phyloP scores from a whole-genome alignment of 2,113 vertebrate species.

The Cavia aperea region DNA sequence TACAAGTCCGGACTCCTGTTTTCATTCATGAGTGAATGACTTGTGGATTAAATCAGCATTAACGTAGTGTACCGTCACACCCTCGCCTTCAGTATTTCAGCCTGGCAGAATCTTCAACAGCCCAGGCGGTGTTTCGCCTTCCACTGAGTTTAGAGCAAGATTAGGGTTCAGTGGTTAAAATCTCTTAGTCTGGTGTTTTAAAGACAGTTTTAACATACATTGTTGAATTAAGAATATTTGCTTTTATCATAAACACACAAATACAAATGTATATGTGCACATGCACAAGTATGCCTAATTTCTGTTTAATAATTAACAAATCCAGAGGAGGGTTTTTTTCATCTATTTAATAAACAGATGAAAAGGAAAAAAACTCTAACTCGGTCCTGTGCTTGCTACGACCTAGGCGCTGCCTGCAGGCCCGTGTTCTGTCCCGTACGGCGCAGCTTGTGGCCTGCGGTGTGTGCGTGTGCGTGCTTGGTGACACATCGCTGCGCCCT shows the following conservation, averaged over 20 bases:
- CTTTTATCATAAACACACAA: neutral
- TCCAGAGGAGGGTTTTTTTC: neutral
- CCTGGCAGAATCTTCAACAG: neutral
- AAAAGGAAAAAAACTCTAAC: neutral
- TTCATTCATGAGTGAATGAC: neutral
- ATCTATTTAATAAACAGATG: neutral
- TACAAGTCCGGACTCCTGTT: neutral
- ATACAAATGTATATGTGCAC: neutral
- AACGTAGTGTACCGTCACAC: neutral
- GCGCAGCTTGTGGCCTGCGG: neutral
- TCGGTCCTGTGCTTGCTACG: neutral
- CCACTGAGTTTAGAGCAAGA: neutral
- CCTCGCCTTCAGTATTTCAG: neutral
- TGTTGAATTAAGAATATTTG: slow-evolving; percentile 10
- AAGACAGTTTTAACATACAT: neutral
- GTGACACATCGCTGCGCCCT: neutral
- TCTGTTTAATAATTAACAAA: neutral
- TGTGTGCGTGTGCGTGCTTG: neutral
- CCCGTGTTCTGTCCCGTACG: neutral
- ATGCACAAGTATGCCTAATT: neutral
- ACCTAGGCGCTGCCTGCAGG: neutral
- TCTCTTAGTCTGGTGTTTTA: neutral
- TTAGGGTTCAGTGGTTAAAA: slow-evolving; percentile 20
- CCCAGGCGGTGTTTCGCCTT: neutral
- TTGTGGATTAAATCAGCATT: neutral